Evolutionary conservation across 2,797 vertebrate genomes (phyloP).

Genomic region (Chloroceryle inda): DNA sequence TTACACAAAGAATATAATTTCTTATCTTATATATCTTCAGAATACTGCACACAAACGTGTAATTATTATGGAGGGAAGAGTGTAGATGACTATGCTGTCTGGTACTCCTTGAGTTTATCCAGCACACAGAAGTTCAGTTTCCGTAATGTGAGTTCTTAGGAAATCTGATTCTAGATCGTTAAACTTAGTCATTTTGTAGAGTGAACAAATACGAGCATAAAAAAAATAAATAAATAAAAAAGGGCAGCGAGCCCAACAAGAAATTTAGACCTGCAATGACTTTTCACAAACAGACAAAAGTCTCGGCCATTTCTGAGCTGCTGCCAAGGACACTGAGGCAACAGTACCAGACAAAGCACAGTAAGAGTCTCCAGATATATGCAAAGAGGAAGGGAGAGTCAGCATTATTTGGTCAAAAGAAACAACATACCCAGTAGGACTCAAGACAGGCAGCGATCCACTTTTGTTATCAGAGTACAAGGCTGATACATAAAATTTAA

Average conservation of each 20-base stretch:
- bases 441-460: not conserved
- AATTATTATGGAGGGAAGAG: not conserved
- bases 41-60: not conserved
- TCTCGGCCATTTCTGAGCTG: slow-evolving; percentile 2
- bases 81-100: not conserved
- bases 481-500: not conserved
- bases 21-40: not conserved
- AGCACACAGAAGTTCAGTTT: not conserved
- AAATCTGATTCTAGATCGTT: not conserved
- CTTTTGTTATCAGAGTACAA: not conserved
- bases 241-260: not conserved
- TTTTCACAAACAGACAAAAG: not conserved
- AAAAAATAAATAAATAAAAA: not conserved
- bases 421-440: not conserved
- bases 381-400: not conserved
- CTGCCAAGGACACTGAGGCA: slow-evolving; percentile 5
- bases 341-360: not conserved
- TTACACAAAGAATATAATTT: not conserved
- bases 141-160: not conserved
- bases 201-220: not conserved
- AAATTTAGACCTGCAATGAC: not conserved
- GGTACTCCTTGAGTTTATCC: not conserved
- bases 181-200: not conserved
- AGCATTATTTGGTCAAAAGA: not conserved
- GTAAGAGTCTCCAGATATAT: not conserved